Evolutionary conservation across 2,113 vertebrate species (phyloP).

Genomic region (Elgaria multicarinata): DNA sequence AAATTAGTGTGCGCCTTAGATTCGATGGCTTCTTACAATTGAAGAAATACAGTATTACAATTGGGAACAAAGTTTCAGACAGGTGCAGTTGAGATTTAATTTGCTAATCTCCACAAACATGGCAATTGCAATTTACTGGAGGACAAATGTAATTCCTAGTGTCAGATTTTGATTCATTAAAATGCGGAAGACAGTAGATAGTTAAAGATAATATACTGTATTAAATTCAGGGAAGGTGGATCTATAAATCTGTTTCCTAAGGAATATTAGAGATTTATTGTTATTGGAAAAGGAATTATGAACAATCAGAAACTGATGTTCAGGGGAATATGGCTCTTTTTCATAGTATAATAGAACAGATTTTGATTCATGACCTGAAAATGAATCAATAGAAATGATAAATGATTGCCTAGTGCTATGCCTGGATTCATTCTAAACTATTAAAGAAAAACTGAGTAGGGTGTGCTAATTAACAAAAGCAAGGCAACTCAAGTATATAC

Average conservation of each 20-base stretch:
- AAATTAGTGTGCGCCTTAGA: no score
- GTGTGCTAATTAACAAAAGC: background rate
- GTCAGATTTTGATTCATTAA: background rate
- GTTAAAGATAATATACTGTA: background rate
- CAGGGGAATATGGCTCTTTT: background rate
- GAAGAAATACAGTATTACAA: no score
- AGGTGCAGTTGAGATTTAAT: background rate
- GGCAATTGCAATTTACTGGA: background rate
- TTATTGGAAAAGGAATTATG: conserved; percentile 7
- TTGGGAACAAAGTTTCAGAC: background rate
- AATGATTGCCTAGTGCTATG: background rate
- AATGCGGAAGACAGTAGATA: background rate
- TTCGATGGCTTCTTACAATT: no score
- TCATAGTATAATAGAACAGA: background rate
- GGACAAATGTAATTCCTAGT: background rate
- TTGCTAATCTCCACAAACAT: background rate
- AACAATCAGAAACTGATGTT: conserved; percentile 5
- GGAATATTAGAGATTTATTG: background rate
- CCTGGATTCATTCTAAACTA: background rate
- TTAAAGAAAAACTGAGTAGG: background rate
- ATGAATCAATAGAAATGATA: background rate
- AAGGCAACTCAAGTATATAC: background rate
- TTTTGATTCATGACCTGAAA: conserved; percentile 12
- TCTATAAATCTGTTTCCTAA: conserved; percentile 14
- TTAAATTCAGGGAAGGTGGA: background rate